phyloP scores from a whole-genome alignment of 2,113 vertebrate species.

The Dasypus novemcinctus region DNA sequence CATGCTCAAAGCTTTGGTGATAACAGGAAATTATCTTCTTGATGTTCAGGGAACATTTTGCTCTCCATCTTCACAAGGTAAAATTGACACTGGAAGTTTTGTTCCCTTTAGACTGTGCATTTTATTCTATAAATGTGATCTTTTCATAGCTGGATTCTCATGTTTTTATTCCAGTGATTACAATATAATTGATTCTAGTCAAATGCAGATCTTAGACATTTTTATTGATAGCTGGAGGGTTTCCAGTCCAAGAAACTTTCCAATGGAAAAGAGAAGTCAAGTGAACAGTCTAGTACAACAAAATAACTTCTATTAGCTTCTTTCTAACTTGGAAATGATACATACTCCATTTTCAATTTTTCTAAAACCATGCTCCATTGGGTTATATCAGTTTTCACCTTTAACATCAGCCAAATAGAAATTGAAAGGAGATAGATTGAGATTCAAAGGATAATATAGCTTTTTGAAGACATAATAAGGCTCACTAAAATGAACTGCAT shows the following conservation, averaged over 20 bases:
- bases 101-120: slow-evolving; percentile 4
- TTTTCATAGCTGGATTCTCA: slow-evolving; percentile 46
- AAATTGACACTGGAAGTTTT: slow-evolving; percentile 55
- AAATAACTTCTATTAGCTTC: slow-evolving; percentile 62
- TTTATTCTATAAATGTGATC: slow-evolving; percentile 53
- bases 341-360: slow-evolving; percentile 63
- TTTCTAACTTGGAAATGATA: slow-evolving; percentile 63
- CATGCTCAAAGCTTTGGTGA: slow-evolving; percentile 41
- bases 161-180: slow-evolving; percentile 64
- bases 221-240: slow-evolving; percentile 55
- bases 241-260: slow-evolving; percentile 50
- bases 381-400: slow-evolving; percentile 69
- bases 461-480: slow-evolving; percentile 67
- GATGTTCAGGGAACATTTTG: slow-evolving; percentile 44
- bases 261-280: slow-evolving; percentile 23
- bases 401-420: slow-evolving; percentile 71
- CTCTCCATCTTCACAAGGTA: slow-evolving; percentile 52
- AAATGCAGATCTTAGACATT: slow-evolving; percentile 42
- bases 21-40: slow-evolving; percentile 66
- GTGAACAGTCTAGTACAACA: background rate
- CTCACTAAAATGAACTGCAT: slow-evolving; percentile 51
- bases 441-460: slow-evolving; percentile 74
- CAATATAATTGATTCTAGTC: slow-evolving; percentile 58
- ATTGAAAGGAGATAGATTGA: slow-evolving; percentile 72
- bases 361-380: slow-evolving; percentile 69